Evolutionary conservation across 2,113 vertebrate genomes (phyloP).

Genomic region (Panurus biarmicus): DNA sequence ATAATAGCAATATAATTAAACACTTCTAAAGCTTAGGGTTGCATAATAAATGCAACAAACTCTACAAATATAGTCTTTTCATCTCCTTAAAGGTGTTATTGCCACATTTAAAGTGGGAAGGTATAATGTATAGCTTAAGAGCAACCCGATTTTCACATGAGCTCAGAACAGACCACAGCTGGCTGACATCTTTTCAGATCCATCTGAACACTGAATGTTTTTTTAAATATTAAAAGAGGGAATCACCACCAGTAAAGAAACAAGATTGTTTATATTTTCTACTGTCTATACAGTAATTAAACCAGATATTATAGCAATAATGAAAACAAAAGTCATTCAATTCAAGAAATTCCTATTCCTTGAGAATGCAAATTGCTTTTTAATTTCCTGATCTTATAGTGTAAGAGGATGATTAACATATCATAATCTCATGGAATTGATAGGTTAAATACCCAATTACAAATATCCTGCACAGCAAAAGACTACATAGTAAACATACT

Average conservation of each 20-base stretch:
- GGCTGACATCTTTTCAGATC: neutral
- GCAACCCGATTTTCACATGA: neutral
- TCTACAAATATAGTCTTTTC: neutral
- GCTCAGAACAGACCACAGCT: neutral
- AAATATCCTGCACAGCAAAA: neutral
- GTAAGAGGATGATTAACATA: constrained; percentile 32
- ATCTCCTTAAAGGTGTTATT: neutral
- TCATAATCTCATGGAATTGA: constrained; percentile 10
- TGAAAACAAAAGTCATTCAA: neutral
- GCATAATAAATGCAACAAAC: neutral
- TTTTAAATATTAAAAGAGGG: neutral
- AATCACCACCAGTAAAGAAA: neutral
- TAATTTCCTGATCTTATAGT: constrained; percentile 25
- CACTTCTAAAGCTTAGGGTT: neutral
- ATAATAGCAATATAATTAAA: neutral
- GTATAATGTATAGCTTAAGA: neutral
- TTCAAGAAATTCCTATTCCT: neutral
- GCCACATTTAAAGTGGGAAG: neutral
- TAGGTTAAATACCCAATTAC: constrained; percentile 39
- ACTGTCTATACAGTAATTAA: neutral
- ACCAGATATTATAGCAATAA: neutral
- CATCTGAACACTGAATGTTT: neutral
- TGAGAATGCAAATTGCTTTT: neutral
- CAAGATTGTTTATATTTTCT: constrained; percentile 12
- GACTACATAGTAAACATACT: neutral